Evolutionary conservation across 2,888 invertebrate genomes (phyloP).

Genomic region (Platycheirus rosarum): DNA sequence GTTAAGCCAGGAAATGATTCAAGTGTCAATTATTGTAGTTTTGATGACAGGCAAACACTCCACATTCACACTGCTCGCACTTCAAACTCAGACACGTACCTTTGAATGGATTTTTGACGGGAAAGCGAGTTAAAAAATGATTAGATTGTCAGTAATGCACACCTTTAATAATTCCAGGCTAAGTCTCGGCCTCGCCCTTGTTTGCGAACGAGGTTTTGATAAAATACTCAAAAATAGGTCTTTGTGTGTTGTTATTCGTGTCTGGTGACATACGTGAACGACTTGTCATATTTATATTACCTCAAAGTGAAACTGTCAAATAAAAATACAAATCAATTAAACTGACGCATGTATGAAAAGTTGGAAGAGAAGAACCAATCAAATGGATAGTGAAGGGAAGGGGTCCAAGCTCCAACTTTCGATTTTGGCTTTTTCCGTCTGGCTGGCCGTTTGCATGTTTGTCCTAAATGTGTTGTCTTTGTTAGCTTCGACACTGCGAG

Average conservation of each 20-base stretch:
- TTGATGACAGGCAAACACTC: conserved; percentile 29
- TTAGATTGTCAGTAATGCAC: not conserved
- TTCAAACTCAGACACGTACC: conserved; percentile 27
- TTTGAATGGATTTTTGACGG: conserved; percentile 28
- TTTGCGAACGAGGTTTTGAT: not conserved
- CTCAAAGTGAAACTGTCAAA: conserved; percentile 29
- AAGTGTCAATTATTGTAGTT: conserved; percentile 24
- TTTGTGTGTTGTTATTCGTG: conserved; percentile 14
- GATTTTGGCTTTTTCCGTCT: conserved; percentile 10
- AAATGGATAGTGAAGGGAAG: conserved; percentile 33
- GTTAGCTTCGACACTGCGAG: not conserved
- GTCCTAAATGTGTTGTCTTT: not conserved
- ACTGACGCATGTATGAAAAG: conserved; percentile 9
- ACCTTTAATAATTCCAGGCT: not conserved
- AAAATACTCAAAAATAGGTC: conserved; percentile 8
- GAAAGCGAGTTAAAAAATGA: conserved; percentile 16
- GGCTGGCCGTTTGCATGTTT: not conserved
- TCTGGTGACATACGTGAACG: conserved; percentile 5
- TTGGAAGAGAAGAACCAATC: conserved; percentile 52
- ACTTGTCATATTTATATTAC: conserved; percentile 3
- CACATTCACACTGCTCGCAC: too few relatives aligned
- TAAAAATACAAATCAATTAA: conserved; percentile 37
- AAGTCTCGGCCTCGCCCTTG: conserved; percentile 23
- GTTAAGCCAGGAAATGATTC: conserved; percentile 18
- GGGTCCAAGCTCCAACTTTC: conserved; percentile 24